Evolutionary conservation across 2,113 vertebrate species (phyloP).

Genomic region (Rhynchomys soricoides): DNA sequence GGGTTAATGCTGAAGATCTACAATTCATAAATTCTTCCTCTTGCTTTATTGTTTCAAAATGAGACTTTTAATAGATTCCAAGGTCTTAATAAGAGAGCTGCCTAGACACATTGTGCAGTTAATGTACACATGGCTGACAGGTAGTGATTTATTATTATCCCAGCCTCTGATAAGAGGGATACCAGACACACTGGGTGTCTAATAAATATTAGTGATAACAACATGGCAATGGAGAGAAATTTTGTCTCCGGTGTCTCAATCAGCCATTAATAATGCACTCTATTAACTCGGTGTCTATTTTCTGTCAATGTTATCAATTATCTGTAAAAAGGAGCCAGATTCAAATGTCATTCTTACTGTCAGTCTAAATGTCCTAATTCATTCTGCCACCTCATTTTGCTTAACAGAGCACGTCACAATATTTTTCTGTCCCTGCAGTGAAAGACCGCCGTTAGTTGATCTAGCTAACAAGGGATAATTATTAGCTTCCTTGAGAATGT

Average conservation of each 20-base stretch:
- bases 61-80: constrained; percentile 72
- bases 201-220: constrained; percentile 70
- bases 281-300: background rate
- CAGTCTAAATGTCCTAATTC: constrained; percentile 71
- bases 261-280: constrained; percentile 43
- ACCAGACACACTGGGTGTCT: constrained; percentile 40
- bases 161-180: constrained; percentile 50
- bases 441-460: constrained; percentile 70
- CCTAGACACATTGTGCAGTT: constrained; percentile 67
- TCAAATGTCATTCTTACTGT: constrained; percentile 51
- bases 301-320: constrained; percentile 61
- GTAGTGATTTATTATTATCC: constrained; percentile 75
- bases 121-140: constrained; percentile 56
- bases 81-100: constrained; percentile 71
- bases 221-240: constrained; percentile 13
- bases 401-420: constrained; percentile 74
- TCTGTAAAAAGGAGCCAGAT: constrained; percentile 11
- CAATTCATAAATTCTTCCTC: constrained; percentile 68
- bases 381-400: constrained; percentile 43
- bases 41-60: constrained; percentile 70
- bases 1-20: constrained; percentile 61
- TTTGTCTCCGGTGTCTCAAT: constrained; percentile 28
- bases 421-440: constrained; percentile 75
- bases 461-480: constrained; percentile 78
- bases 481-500: constrained; percentile 63